These are phyloP conservation scores for Ochropleura plecta DNA, from an alignment of 2,888 invertebrate species.

Conservation along the genomic window DNA sequence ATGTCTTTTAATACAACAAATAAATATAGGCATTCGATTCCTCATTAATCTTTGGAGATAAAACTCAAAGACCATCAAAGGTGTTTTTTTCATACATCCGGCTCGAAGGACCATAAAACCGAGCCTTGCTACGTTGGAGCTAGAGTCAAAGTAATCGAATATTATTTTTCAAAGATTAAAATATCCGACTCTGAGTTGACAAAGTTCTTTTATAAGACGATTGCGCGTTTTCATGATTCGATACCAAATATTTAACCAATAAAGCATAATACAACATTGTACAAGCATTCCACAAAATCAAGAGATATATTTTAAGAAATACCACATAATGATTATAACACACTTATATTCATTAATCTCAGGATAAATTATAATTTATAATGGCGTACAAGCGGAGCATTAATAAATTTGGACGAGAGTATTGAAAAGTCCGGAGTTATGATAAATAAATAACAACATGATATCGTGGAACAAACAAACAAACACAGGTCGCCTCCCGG, in stretches of 20 bases:
- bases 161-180: constrained; percentile 57
- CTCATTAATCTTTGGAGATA: constrained; percentile 37
- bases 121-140: constrained; percentile 7
- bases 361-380: constrained; percentile 85
- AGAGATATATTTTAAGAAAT: constrained; percentile 77
- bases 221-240: constrained; percentile 64
- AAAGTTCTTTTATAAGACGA: constrained; percentile 40
- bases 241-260: constrained; percentile 72
- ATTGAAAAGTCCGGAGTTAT: constrained; percentile 85
- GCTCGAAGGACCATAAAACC: constrained; percentile 40
- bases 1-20: constrained; percentile 30
- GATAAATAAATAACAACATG: constrained; percentile 86
- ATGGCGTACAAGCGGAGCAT: constrained; percentile 75
- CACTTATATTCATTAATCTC: constrained; percentile 84
- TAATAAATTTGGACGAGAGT: constrained; percentile 83
- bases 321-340: constrained; percentile 81
- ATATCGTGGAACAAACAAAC: constrained; percentile 80
- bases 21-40: constrained; percentile 13
- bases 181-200: constrained; percentile 48
- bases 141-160: constrained; percentile 41
- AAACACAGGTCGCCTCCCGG: constrained; percentile 82
- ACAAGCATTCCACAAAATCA: constrained; percentile 81
- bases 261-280: constrained; percentile 68
- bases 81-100: constrained; percentile 51
- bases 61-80: constrained; percentile 23